Evolutionary conservation across 1,140 invertebrate genomes (phyloP), one percentile per base, ranked within the genome.

Genomic region (Chrysoperla carnea): DNA sequence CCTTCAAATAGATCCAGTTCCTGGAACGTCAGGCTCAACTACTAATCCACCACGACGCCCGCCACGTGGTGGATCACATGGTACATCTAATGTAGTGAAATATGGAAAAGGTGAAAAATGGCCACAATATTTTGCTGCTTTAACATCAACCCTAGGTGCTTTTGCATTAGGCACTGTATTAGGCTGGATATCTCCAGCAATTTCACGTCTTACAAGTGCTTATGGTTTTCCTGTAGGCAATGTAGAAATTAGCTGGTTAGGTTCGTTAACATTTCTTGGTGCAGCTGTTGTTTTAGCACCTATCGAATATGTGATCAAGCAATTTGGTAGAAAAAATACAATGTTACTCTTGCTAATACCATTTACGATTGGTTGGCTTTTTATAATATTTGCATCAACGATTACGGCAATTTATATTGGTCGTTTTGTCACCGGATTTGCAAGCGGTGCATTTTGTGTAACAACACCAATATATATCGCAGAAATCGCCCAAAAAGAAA

Each of bases 381-480:
- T 82, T 0, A 76, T 90, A n/a, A 76, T 78, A 40, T 78, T 74
- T 57, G 68, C 76, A 1, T 51, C 70, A 9, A 71, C 73, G 42
- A 64, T 82, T 1, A 59, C 58, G 2, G 76, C 84, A 69, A 68
- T 84, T 13, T 78, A 76, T 44, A 60, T 72, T 0, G 84, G 84
- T 2, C 70, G 85, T 41, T 76, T 86, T 43, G 70, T 88, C 4
- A 74, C 75, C 4, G 84, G 84, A 46, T 49, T 84, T 3, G 73
- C 75, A 8, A 73, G 72, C 36, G 85, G 85, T 36, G 74, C 80
- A 1, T 81, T 80, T 47, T 82, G 80, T 45, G 75, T 82, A 1
- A 75, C 76, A 1, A 79, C 75, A 0, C 84, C 84, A 0, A 68
- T 84, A 39, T 91, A 89, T 52, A 80, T 81, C 0, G 78, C 78